Evolutionary conservation across 2,888 invertebrate genomes (phyloP), one percentile per base, ranked within the genome.

Genomic region (Nomada fabriciana): DNA sequence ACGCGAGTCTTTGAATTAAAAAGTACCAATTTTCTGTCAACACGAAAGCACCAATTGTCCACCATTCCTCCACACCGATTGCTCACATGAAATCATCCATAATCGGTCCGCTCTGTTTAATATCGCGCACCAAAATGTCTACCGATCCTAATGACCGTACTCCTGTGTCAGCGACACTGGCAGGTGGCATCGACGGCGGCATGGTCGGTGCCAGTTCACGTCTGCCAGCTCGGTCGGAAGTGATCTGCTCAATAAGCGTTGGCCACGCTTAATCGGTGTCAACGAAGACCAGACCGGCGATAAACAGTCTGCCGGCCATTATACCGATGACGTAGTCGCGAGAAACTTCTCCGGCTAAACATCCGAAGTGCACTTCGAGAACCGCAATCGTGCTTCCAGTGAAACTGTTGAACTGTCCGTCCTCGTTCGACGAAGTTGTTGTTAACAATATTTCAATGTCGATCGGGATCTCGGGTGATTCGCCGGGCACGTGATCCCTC

Each of bases 221-320:
- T 76, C 76, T 52, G 69, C 55, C 70, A 76, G 75, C 69, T 68
- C 82, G 78, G 47, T 82, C 72, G 69, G 78, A 82, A 83, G 63
- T 70, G 79, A 83, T 80, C 75, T 29, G 69, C 47, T 77, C 83
- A 57, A 82, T 78, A 68, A 82, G 75, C 80, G 80, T 86, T 53
- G 59, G 61, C 36, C 75, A 50, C 43, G 77, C 59, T 86, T 80
- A 85, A 86, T 86, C 86, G 86, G 76, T 80, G 86, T 86, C 86
- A 82, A 86, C 77, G 77, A 84, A 72, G 85, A 70, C 78, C 80
- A 67, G 74, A 59, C 80, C 60, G 70, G 36, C 71, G 75, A 83
- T 69, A 76, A 82, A 73, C 68, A 57, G 29, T 15, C 63, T 29
- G 52, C n/a, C 23, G 65, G 29, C 20, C 47, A 43, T 59, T 73